Base-by-base conservation (phyloP, 2,888 invertebrate species). In the Zaprionus bogoriensis region DNA sequence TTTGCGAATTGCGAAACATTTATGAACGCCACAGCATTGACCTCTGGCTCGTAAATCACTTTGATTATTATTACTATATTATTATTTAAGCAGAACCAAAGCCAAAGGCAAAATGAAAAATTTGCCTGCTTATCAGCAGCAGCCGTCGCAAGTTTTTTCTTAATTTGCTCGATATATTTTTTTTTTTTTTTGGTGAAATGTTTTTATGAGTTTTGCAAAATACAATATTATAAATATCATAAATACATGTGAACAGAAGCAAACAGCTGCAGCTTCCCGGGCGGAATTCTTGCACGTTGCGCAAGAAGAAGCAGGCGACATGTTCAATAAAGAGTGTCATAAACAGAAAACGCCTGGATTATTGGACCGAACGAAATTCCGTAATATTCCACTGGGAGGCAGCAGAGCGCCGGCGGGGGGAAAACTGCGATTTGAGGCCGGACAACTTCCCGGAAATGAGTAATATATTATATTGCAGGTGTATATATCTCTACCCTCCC, bases 31-130 rank as follows among this genome's bases (percentile, higher is more conserved):
- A 77, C 77, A 83, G 77, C 77, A 69, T 62, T 81, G 78, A 83
- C 87, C 80, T 68, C 62, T 60, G 68, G 39, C 69, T 42, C 77
- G 86, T 80, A 80, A 80, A 80, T 80, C 87, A 80, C 70, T 64
- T 86, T 83, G 80, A 80, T 86, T 86, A 80, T 86, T 73, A 86
- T 83, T 32, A 32, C 7, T 32, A 32, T 27, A 27, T 36, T 36
- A n/a, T n/a, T n/a, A n/a, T n/a, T 77, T 66, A 77, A 86, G 58
- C 65, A 50, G 74, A 62, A 20, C 64, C 46, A 63, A 74, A 30
- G 27, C 25, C 25, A 14, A 19, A 50, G 51, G 64, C 53, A 44
- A 71, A 62, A 65, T 55, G 46, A 65, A 55, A 48, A 42, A 58
- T 75, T 76, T 71, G 58, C 25, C 19, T 51, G 79, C 76, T 80